Evolutionary conservation across 1,140 invertebrate species (phyloP).

Genomic region (Contarinia nasturtii): DNA sequence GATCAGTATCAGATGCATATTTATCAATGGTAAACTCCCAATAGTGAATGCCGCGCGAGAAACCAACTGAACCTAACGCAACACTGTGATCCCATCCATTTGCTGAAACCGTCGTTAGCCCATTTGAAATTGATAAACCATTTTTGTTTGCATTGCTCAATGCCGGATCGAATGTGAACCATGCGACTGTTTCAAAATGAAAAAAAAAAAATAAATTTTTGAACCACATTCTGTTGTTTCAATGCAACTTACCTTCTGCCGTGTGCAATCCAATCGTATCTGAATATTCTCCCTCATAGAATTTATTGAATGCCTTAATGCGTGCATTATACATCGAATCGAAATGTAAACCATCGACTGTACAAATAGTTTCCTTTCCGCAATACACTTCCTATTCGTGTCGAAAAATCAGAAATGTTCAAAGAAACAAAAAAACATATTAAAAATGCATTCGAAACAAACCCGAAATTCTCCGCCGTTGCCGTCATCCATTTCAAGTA

Average conservation of each 20-base stretch:
- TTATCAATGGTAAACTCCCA: slow-evolving; percentile 88
- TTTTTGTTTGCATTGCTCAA: slow-evolving; percentile 38
- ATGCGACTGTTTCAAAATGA: slow-evolving; percentile 56
- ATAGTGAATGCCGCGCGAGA: slow-evolving; percentile 90
- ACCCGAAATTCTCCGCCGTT: slow-evolving; percentile 86
- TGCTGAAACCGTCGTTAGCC: slow-evolving; percentile 69
- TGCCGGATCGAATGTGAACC: slow-evolving; percentile 82
- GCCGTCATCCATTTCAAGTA: slow-evolving; percentile 89
- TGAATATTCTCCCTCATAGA: slow-evolving; percentile 88
- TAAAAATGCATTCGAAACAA: too few relatives aligned
- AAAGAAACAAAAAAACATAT: too few relatives aligned
- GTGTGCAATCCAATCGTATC: slow-evolving; percentile 91
- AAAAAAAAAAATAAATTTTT: too few relatives aligned
- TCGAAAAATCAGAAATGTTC: too few relatives aligned
- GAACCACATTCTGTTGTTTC: too few relatives aligned
- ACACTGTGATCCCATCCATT: slow-evolving; percentile 89
- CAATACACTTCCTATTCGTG: slow-evolving; percentile 81
- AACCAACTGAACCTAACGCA: slow-evolving; percentile 76
- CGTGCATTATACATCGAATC: slow-evolving; percentile 94
- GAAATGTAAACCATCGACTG: slow-evolving; percentile 94
- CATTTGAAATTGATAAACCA: slow-evolving; percentile 66
- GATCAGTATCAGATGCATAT: slow-evolving; percentile 90
- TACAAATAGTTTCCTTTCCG: slow-evolving; percentile 93
- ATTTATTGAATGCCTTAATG: slow-evolving; percentile 91
- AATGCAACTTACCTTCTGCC: slow-evolving; percentile 60